Base-by-base conservation (phyloP, 2,113 vertebrate genomes). In the Barnardius zonarius region DNA sequence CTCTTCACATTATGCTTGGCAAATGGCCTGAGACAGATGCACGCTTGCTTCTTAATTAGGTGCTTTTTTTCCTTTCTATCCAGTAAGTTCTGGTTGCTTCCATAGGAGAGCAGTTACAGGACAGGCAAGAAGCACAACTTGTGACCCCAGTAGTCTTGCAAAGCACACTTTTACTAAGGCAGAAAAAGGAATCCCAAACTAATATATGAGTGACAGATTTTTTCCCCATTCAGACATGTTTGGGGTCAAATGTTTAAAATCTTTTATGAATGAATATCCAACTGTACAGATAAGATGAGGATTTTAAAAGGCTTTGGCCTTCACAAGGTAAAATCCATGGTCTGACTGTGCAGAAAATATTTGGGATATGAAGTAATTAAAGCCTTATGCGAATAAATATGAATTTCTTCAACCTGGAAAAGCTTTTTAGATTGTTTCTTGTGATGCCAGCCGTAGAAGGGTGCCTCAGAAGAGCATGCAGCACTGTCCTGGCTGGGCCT, bases 21-120 rank as follows among this genome's bases (percentile, higher is more conserved):
- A 96, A 94, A 92, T 86, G 93, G 95, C 95, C 96, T 88, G 93
- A 96, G 95, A 93, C 95, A 97, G 96, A 96, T 96, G 95, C 72
- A 88, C 13, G 0, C 62, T 94, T 76, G 83, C 88, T 94, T 93
- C 80, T 93, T 97, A 97, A 97, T 96, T 95, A 93, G 93, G 48
- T 46, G 69, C 6, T 76, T 90, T 55, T 79, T 82, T 57, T 57
- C 46, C 54, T 44, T 67, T 57, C 73, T 78, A 28, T 35, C 52
- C 69, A 76, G 39, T 55, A 76, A 62, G 62, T 91, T 86, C 88
- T 82, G 57, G 73, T 75, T 3, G 6, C 61, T 92, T 92, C 83
- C 67, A 76, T 62, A 62, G 81, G 33, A 82, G 22, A 93, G 17
- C 0, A 23, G 75, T 85, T 33, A 7, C 11, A 51, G 80, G 86